phyloP scores from a whole-genome alignment of 2,888 invertebrate genomes.

The Leuctra nigra region DNA sequence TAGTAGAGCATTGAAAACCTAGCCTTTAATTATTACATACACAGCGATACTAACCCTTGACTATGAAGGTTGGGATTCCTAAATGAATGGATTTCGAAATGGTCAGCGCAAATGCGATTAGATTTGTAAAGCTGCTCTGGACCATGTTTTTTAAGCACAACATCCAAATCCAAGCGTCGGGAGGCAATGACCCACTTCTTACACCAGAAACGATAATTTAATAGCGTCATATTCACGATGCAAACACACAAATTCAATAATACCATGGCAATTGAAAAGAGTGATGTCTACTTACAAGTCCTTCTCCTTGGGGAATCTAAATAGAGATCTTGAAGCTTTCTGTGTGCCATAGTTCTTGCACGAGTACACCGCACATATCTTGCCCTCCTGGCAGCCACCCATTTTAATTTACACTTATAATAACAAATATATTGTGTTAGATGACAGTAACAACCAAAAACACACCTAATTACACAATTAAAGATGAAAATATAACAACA shows the following conservation, averaged over 20 bases:
- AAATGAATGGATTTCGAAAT: background rate
- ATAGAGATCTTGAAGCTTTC: background rate
- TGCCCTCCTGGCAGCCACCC: too few species aligned
- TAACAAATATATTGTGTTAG: background rate
- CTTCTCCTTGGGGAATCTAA: background rate
- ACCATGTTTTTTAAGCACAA: background rate
- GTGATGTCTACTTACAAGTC: background rate
- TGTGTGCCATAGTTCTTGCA: background rate
- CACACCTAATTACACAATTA: too few species aligned
- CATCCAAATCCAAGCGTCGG: background rate
- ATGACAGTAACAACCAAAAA: too few species aligned
- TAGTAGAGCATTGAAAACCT: too few species aligned
- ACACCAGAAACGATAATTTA: background rate
- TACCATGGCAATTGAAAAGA: too few species aligned
- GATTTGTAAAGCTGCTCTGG: background rate
- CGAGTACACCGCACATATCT: background rate
- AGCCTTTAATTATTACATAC: too few species aligned
- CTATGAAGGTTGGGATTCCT: background rate
- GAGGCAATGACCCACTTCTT: background rate
- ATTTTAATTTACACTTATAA: background rate
- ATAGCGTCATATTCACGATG: too few species aligned
- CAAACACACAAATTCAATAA: too few species aligned
- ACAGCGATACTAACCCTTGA: background rate
- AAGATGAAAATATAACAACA: background rate
- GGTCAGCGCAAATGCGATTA: background rate